Evolutionary conservation across 2,797 vertebrate genomes (phyloP).

Genomic region (Naso thynnoides): DNA sequence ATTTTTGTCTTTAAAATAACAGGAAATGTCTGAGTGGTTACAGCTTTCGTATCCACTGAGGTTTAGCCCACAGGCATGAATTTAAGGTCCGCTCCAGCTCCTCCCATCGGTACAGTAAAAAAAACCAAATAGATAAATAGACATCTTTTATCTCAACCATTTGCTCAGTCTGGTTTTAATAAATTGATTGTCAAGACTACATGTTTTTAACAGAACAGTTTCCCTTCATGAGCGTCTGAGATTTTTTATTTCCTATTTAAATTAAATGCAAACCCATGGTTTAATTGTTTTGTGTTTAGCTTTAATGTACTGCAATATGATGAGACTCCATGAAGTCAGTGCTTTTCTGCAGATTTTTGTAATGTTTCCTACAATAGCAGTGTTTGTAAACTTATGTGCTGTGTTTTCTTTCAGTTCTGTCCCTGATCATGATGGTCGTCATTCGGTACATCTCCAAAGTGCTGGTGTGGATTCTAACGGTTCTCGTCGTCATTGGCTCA

Average conservation of each 20-base stretch:
- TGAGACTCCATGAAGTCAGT: neutral
- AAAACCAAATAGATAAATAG: constrained; percentile 15
- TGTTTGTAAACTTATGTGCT: neutral
- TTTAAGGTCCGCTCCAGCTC: constrained; percentile 24
- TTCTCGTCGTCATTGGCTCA: constrained; percentile 92
- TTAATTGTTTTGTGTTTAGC: no score
- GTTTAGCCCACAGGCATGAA: constrained; percentile 14
- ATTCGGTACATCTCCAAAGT: constrained; percentile 97
- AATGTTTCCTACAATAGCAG: neutral
- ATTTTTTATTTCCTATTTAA: constrained; percentile 5
- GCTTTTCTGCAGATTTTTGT: neutral
- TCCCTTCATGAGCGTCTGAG: neutral
- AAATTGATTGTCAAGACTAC: neutral
- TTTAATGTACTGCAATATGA: no score
- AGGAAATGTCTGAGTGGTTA: constrained; percentile 69
- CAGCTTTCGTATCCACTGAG: constrained; percentile 18
- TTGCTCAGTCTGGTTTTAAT: constrained; percentile 27
- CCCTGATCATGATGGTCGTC: constrained; percentile 95
- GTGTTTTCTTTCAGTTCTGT: constrained; percentile 87
- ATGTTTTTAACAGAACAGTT: constrained; percentile 7
- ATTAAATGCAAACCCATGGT: neutral
- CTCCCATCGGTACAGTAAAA: constrained; percentile 7
- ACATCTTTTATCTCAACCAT: constrained; percentile 30
- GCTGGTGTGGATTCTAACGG: constrained; percentile 94
- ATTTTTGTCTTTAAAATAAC: constrained; percentile 66